phyloP scores from a whole-genome alignment of 2,113 vertebrate species.

The Sylvilagus bachmani region DNA sequence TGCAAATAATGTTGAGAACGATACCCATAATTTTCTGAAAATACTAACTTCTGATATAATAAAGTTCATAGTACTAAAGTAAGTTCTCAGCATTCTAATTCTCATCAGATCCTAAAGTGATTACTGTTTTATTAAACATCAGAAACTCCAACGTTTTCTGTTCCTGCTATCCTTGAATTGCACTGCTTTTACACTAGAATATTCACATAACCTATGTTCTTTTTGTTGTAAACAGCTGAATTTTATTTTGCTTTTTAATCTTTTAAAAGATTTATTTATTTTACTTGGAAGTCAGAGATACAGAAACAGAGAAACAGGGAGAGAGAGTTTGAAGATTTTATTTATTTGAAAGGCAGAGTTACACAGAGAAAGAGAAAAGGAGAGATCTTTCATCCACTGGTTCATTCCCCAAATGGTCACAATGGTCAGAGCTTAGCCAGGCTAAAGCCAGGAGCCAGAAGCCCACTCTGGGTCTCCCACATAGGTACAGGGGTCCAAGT shows the following conservation, averaged over 20 bases:
- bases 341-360: no score
- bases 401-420: no score
- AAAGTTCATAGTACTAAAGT: background rate
- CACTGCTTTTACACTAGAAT: background rate
- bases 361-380: no score
- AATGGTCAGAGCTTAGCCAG: no score
- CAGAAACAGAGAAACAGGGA: no score
- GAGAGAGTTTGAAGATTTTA: no score
- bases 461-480: no score
- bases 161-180: background rate
- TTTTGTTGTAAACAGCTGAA: background rate
- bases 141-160: background rate
- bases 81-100: conserved; percentile 4
- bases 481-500: no score
- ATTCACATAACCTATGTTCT: background rate
- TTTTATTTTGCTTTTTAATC: background rate
- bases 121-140: background rate
- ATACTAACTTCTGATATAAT: background rate
- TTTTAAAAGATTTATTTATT: no score
- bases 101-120: background rate
- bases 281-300: no score
- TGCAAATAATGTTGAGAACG: background rate
- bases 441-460: no score
- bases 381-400: no score
- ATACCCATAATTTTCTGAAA: conserved; percentile 18